Base-by-base conservation (phyloP, 53 echinoderm and acorn worm genomes). In the Crossaster papposus region DNA sequence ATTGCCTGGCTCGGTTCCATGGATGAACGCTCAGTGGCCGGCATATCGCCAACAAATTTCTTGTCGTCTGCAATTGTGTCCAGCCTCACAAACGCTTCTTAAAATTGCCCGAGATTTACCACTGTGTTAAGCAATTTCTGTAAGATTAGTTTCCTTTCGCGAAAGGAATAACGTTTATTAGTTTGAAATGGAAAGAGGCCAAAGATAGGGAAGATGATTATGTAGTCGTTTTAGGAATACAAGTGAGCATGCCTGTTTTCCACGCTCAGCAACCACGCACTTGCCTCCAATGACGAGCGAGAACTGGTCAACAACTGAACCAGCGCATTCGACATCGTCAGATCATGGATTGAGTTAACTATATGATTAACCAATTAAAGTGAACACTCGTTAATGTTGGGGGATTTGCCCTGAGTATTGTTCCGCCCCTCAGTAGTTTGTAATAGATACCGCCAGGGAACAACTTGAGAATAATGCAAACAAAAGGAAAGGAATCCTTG, bases 311-410 rank as follows among this genome's bases (percentile, higher is more conserved):
- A 78, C 78, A 78, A 50, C 51, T 36, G 35, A 44, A 24, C 68
- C 4, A 28, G 11, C 68, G 28, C 68, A n/a, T 68, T 5, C 68
- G 68, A 50, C 78, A 38, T 50, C 78, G 34, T 26, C 78, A 78
- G 84, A 70, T n/a, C n/a, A n/a, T n/a, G n/a, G n/a, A n/a, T 51
- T 84, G 70, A 71, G 71, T 71, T 84, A 84, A 84, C 83, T 84
- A 84, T 84, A 70, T 72, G 84, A 84, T 84, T 84, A 84, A 84
- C 84, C 84, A 84, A 84, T 84, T 84, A 84, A 72, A 84, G 71
- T 51, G 71, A 84, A 84, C 72, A 54, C 73, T 84, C 84, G 71
- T 84, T 84, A 84, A 84, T 84, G 84, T 70, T 70, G 50, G 52
- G 26, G 84, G 84, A 70, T 84, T 84, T 84, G 71, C 78, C 5